Base-by-base conservation (phyloP, 2,888 invertebrate genomes). In the Magallana nippona region DNA sequence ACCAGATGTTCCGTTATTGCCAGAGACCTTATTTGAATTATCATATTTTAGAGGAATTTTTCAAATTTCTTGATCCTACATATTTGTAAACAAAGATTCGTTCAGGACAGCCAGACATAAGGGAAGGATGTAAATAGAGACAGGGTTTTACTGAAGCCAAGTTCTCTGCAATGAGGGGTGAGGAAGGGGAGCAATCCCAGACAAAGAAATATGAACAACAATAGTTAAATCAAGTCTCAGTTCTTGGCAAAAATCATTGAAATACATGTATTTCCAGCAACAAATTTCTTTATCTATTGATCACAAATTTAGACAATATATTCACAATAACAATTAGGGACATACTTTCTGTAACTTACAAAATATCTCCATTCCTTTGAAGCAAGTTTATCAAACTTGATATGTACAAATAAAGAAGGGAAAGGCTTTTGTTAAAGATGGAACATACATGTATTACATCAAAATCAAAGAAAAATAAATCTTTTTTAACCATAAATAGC, bases 311-410 rank as follows among this genome's bases (percentile, higher is more conserved):
- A 13, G 27, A 27, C 22, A 71, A 71, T 27, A 71, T 27, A 71
- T 71, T 44, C 13, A 71, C 71, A 71, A 71, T 71, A 71, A 71
- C 71, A 71, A 63, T 71, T 71, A 13, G 8, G 32, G 17, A 15
- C 71, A 71, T 71, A 71, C 32, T 71, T 27, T 71, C 22, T 71
- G 71, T 1, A 71, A 71, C 71, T 71, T 71, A 71, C 71, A 71
- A 71, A 32, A 71, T 71, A 80, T 57, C 19, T 82, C 82, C 82
- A 82, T 55, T 82, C 71, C 82, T 82, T 82, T 22, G 62, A 55
- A 27, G 71, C 82, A 71, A 82, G 82, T 56, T 60, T 82, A 82
- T 82, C 82, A 82, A 82, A 55, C 82, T 81, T 71, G 71, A 71
- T 15, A 27, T 71, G 71, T 71, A 15, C 71, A 71, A 71, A 71